phyloP scores from a whole-genome alignment of 2,797 vertebrate species.

The Sebastes vulpes region DNA sequence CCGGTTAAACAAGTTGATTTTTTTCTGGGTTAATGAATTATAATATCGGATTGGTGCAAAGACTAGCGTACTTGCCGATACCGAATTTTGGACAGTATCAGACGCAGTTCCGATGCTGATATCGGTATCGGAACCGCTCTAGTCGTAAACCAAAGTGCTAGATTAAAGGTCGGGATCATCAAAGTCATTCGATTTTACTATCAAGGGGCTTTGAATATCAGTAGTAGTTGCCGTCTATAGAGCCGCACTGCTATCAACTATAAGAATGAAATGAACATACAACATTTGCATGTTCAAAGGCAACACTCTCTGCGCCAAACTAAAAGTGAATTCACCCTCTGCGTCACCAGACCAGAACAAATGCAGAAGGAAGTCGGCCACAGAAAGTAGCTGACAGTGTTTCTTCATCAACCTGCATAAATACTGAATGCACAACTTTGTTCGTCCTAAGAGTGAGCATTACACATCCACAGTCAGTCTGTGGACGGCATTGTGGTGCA shows the following conservation, averaged over 20 bases:
- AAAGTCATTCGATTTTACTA: neutral
- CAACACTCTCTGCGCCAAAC: neutral
- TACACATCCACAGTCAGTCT: conserved; percentile 38
- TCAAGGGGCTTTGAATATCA: neutral
- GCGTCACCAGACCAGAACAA: neutral
- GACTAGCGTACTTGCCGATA: neutral
- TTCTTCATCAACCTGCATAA: conserved; percentile 57
- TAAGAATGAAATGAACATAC: neutral
- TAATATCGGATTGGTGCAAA: no score
- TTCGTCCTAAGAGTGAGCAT: conserved; percentile 31
- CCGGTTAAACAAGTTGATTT: no score
- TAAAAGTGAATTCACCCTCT: neutral
- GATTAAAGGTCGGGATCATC: neutral
- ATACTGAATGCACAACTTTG: conserved; percentile 64
- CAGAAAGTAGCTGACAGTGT: conserved; percentile 45
- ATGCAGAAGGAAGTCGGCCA: neutral
- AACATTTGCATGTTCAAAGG: neutral
- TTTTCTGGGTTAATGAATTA: no score
- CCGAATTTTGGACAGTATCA: neutral
- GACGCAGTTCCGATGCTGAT: no score
- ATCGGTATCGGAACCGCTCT: no score
- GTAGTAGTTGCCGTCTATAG: no score
- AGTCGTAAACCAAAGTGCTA: no score
- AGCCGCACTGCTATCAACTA: neutral
- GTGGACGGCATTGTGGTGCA: conserved; percentile 26